Evolutionary conservation across 2,888 invertebrate species (phyloP).

Genomic region (Drosophila stalkeri): DNA sequence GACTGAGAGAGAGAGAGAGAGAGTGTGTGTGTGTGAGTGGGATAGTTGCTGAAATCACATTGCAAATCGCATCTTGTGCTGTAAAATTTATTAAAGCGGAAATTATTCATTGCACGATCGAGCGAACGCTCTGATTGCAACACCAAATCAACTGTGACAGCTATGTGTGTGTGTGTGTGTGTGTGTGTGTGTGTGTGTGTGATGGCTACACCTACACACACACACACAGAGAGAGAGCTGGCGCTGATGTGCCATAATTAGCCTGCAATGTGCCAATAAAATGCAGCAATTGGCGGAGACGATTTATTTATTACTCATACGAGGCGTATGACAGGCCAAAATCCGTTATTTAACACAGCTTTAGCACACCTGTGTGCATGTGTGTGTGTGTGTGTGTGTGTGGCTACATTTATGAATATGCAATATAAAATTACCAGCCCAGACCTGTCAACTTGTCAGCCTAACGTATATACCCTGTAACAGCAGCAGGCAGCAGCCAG

Average conservation of each 20-base stretch:
- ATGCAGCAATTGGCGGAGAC: slow-evolving; percentile 29
- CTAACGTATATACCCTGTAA: background rate
- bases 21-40: background rate
- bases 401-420: slow-evolving; percentile 17
- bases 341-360: slow-evolving; percentile 1
- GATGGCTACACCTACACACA: slow-evolving; percentile 6
- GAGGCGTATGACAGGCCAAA: slow-evolving; percentile 31
- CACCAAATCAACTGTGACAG: slow-evolving; percentile 11
- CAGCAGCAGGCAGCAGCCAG: background rate
- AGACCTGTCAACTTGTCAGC: background rate
- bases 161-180: background rate
- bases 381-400: background rate
- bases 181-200: slow-evolving; percentile 2
- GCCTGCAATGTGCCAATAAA: slow-evolving; percentile 56
- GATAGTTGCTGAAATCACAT: slow-evolving; percentile 47
- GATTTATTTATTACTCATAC: slow-evolving; percentile 56
- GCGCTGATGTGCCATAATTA: slow-evolving; percentile 70
- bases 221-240: slow-evolving; percentile 35
- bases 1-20: background rate
- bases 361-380: background rate
- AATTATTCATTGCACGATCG: slow-evolving; percentile 82
- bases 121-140: slow-evolving; percentile 75
- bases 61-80: slow-evolving; percentile 73
- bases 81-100: slow-evolving; percentile 80
- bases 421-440: slow-evolving; percentile 24